These are phyloP conservation scores for Coregonus clupeaformis DNA, from an alignment of 2,113 vertebrate species.

Conservation along the genomic window DNA sequence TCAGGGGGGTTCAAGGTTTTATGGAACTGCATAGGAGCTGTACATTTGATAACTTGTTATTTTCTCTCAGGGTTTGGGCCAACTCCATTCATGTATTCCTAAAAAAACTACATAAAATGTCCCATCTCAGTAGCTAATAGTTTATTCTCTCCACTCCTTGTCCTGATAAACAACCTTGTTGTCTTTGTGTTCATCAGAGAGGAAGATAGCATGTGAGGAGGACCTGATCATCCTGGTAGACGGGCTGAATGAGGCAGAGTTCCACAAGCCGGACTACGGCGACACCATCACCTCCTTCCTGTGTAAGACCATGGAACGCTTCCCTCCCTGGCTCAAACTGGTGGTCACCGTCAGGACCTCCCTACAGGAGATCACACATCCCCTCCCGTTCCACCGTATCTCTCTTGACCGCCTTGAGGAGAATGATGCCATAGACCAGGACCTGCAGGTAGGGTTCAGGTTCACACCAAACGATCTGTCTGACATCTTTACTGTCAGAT, in stretches of 20 bases:
- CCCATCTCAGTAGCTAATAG: no score
- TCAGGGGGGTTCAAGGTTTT: slow-evolving; percentile 35
- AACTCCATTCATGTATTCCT: no score
- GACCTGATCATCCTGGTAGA: slow-evolving; percentile 97
- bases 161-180: neutral
- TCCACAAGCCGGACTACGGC: slow-evolving; percentile 98
- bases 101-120: no score
- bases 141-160: no score
- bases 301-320: slow-evolving; percentile 95
- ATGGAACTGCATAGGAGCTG: no score
- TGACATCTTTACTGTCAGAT: no score
- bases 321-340: slow-evolving; percentile 96
- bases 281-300: slow-evolving; percentile 98
- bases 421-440: slow-evolving; percentile 97
- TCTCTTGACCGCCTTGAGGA: slow-evolving; percentile 95
- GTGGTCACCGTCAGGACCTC: slow-evolving; percentile 96
- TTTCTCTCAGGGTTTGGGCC: no score
- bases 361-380: slow-evolving; percentile 96
- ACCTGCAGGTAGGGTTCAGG: slow-evolving; percentile 66
- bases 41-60: no score
- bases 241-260: slow-evolving; percentile 97
- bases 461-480: no score
- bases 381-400: slow-evolving; percentile 95
- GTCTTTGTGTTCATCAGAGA: slow-evolving; percentile 75
- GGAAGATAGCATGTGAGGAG: slow-evolving; percentile 94